Evolutionary conservation across 2,888 invertebrate genomes (phyloP).

Genomic region (Parasteatoda lunata): DNA sequence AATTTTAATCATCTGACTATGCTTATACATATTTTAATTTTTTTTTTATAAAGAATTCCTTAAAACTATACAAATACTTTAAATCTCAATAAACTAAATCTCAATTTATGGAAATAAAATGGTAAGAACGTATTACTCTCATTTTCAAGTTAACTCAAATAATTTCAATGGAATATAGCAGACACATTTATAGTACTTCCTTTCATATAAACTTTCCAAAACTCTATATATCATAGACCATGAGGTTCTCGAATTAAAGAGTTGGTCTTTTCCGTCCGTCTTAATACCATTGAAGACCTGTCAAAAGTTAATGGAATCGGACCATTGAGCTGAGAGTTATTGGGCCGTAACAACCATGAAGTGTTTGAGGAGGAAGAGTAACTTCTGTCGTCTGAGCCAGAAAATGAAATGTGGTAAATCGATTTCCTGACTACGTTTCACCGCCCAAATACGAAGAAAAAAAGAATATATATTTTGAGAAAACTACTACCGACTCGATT

Average conservation of each 20-base stretch:
- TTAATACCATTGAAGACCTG: conserved; percentile 23
- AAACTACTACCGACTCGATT: conserved; percentile 20
- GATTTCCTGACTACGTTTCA: conserved; percentile 18
- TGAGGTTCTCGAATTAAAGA: conserved; percentile 8
- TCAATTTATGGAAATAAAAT: no score
- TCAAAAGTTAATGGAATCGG: conserved; percentile 44
- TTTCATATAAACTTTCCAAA: no score
- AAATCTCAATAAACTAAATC: no score
- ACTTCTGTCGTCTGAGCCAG: neutral
- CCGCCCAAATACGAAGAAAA: neutral
- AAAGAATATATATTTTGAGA: neutral
- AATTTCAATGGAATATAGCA: no score
- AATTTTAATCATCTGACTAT: no score
- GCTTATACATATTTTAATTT: no score
- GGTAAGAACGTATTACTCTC: no score
- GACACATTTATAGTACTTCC: no score
- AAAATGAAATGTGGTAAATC: conserved; percentile 38
- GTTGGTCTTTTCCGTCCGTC: neutral
- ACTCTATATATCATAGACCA: no score
- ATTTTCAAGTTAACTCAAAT: no score
- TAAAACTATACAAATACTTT: no score
- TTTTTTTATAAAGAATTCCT: no score
- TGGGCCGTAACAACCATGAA: conserved; percentile 29
- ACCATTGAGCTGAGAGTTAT: conserved; percentile 41
- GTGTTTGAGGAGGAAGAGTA: conserved; percentile 11